phyloP scores from a whole-genome alignment of 2,888 invertebrate genomes.

The Fragum sueziense region DNA sequence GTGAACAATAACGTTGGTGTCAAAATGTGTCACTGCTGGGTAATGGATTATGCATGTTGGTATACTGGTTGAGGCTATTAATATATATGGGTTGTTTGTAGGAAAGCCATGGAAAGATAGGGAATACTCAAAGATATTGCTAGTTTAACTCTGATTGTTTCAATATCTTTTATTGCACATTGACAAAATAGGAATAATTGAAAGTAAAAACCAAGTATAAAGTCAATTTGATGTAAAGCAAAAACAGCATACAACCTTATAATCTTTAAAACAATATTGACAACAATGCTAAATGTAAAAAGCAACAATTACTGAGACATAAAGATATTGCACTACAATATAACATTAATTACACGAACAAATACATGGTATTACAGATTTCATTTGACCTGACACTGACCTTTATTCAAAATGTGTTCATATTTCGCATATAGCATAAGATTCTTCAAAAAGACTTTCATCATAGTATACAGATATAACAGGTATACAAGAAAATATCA shows the following conservation, averaged over 20 bases:
- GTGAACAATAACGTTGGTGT: no score
- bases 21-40: no score
- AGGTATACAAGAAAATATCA: no score
- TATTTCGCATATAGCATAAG: no score
- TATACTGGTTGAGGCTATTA: no score
- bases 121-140: background rate
- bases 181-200: background rate
- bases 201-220: background rate
- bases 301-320: background rate
- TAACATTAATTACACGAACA: background rate
- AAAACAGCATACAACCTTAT: background rate
- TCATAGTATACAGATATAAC: no score
- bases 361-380: no score
- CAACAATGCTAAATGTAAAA: background rate
- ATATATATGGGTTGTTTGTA: background rate
- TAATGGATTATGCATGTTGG: no score
- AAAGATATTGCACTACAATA: background rate
- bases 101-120: background rate
- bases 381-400: no score
- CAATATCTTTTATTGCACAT: constrained; percentile 5
- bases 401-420: no score
- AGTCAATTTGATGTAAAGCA: background rate
- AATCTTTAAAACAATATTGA: background rate
- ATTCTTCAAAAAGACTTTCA: no score
- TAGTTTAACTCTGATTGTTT: background rate